phyloP scores from a whole-genome alignment of 2,888 invertebrate genomes.

The Invenusta paracnida region DNA sequence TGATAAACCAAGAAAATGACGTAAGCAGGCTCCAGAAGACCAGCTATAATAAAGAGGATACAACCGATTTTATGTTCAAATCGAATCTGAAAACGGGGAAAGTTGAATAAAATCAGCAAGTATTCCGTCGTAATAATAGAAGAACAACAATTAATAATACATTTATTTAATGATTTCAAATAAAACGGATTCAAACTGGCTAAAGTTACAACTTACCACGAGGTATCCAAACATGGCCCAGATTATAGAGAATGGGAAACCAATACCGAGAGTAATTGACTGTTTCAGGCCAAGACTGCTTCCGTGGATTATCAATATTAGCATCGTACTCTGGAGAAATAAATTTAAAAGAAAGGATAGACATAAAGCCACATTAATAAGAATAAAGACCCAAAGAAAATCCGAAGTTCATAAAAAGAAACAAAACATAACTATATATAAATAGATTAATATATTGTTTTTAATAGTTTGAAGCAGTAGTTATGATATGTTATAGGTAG shows the following conservation, averaged over 20 bases:
- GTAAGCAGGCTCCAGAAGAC: conserved; percentile 51
- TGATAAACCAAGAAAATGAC: conserved; percentile 50
- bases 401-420: too few relatives aligned
- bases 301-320: conserved; percentile 48
- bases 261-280: conserved; percentile 50
- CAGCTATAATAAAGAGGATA: conserved; percentile 48
- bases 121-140: too few relatives aligned
- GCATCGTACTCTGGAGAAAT: conserved; percentile 50
- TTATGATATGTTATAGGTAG: too few relatives aligned
- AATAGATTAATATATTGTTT: too few relatives aligned
- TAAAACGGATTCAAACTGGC: neutral
- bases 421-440: too few relatives aligned
- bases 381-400: too few relatives aligned
- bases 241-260: conserved; percentile 48
- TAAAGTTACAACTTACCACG: conserved; percentile 52
- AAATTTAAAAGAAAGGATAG: too few relatives aligned
- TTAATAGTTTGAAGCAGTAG: too few relatives aligned
- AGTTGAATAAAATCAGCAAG: too few relatives aligned
- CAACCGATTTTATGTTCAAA: conserved; percentile 49
- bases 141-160: too few relatives aligned
- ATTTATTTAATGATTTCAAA: too few relatives aligned
- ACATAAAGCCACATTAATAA: too few relatives aligned
- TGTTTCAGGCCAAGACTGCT: conserved; percentile 45
- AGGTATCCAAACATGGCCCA: conserved; percentile 51
- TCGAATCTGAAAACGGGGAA: conserved; percentile 53